A percentile compares a stretch with the other conserved stretches of the same genome.
These are phyloP conservation scores for Conomelus anceps DNA, from an alignment of 2,888 invertebrate species.

Conservation along the genomic window DNA sequence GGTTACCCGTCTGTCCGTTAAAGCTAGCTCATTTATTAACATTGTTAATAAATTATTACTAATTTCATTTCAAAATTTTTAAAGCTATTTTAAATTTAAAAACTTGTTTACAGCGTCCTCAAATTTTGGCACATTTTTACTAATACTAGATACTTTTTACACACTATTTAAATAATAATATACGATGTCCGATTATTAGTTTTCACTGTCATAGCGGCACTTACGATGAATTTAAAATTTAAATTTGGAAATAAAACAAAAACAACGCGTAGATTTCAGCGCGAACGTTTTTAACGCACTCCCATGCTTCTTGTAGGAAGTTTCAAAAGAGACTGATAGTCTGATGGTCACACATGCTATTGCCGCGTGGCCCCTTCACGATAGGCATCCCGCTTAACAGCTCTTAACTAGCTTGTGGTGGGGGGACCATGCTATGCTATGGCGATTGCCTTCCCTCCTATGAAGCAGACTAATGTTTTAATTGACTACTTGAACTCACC, in stretches of 20 bases:
- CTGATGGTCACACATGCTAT: not conserved
- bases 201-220: not conserved
- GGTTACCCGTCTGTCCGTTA: not conserved
- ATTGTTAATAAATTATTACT: no score
- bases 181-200: not conserved
- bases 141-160: no score
- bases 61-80: no score
- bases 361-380: not conserved
- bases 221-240: no score
- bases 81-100: not conserved
- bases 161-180: no score
- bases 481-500: not conserved
- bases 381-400: not conserved
- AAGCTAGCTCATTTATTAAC: not conserved
- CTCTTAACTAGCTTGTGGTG: not conserved
- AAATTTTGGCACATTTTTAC: not conserved
- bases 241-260: not conserved
- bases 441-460: not conserved
- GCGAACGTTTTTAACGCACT: not conserved
- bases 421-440: not conserved
- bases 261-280: not conserved
- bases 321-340: not conserved
- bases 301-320: not conserved
- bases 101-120: not conserved
- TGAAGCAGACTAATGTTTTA: not conserved